Evolutionary conservation across 1,140 invertebrate species (phyloP).

Genomic region (Hermetia illucens): DNA sequence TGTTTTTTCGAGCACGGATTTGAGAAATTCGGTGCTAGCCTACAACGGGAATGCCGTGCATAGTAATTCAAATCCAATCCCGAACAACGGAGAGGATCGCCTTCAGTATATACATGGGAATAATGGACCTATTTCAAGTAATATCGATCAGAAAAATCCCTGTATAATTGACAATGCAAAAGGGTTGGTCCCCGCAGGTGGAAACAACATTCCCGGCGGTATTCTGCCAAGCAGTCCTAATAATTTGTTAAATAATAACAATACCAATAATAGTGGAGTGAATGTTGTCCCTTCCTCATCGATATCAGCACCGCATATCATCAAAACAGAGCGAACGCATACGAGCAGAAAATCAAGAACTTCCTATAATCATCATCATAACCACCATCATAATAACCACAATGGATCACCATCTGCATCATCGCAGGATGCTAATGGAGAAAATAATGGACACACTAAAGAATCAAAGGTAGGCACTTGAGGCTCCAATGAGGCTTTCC

Average conservation of each 20-base stretch:
- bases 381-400: not conserved
- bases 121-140: not conserved
- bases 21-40: slow-evolving; percentile 22
- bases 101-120: not conserved
- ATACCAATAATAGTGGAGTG: too few relatives aligned
- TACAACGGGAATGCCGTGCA: slow-evolving; percentile 12
- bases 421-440: not conserved
- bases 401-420: not conserved
- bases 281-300: too few relatives aligned
- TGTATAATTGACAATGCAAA: not conserved
- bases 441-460: not conserved
- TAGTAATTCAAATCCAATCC: not conserved
- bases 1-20: slow-evolving; percentile 25
- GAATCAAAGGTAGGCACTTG: not conserved
- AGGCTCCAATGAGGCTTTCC: too few relatives aligned
- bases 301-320: too few relatives aligned
- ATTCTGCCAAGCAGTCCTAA: not conserved
- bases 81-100: not conserved
- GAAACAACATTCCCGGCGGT: not conserved
- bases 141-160: not conserved
- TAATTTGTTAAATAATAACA: too few relatives aligned
- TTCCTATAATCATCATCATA: not conserved
- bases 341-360: not conserved
- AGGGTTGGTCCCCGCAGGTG: not conserved
- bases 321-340: too few relatives aligned